These are phyloP conservation scores for Ceratosolen fusciceps DNA, from an alignment of 1,140 invertebrate species.

Conservation along the genomic window DNA sequence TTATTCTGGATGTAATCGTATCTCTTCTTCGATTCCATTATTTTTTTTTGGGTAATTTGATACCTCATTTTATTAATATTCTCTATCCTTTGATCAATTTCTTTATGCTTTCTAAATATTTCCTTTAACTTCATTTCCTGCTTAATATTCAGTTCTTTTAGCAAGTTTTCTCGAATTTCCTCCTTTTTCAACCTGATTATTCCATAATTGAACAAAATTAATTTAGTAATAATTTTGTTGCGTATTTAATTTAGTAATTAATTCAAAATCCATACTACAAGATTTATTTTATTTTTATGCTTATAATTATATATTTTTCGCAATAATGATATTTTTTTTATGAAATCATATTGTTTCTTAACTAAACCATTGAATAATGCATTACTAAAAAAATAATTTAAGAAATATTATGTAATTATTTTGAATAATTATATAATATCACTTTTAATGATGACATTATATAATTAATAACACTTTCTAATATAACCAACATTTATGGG, in stretches of 20 bases:
- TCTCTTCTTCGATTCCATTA: constrained; percentile 17
- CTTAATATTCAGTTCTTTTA: not conserved
- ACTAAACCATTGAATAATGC: too few relatives aligned
- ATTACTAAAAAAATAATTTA: too few relatives aligned
- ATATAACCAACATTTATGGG: too few relatives aligned
- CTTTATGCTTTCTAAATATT: constrained; percentile 38
- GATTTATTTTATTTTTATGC: not conserved
- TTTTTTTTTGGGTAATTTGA: constrained; percentile 36
- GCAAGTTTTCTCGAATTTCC: not conserved
- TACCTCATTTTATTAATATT: constrained; percentile 10
- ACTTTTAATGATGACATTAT: too few relatives aligned
- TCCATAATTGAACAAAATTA: not conserved
- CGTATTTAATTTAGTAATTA: too few relatives aligned
- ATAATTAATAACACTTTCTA: too few relatives aligned
- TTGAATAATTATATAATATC: too few relatives aligned
- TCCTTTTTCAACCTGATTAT: constrained; percentile 37
- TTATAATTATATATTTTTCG: not conserved
- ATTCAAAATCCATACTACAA: too few relatives aligned
- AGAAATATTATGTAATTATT: too few relatives aligned
- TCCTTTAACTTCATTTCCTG: constrained; percentile 19
- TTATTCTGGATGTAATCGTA: constrained; percentile 46
- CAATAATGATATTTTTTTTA: too few relatives aligned
- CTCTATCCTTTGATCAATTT: constrained; percentile 31
- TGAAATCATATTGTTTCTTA: too few relatives aligned
- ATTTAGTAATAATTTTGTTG: too few relatives aligned